phyloP scores from a whole-genome alignment of 2,797 vertebrate genomes.

The Helarctos malayanus region DNA sequence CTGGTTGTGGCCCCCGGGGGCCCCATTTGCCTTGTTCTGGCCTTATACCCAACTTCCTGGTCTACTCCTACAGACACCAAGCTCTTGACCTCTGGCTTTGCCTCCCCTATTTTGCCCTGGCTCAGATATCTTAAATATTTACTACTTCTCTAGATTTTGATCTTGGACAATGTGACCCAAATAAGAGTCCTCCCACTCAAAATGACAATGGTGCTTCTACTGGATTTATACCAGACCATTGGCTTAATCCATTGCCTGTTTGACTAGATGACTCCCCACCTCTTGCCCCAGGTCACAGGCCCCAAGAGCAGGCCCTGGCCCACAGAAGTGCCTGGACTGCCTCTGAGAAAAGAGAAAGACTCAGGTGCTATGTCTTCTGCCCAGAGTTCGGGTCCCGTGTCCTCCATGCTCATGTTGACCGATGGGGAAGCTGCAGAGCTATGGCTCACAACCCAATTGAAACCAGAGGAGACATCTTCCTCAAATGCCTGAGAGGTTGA shows the following conservation, averaged over 20 bases:
- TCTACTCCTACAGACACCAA: background rate
- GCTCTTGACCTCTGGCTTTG: background rate
- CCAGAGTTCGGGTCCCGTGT: background rate
- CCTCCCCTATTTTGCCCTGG: background rate
- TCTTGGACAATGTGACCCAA: background rate
- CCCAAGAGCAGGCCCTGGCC: background rate
- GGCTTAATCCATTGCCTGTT: background rate
- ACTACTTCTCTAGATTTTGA: background rate
- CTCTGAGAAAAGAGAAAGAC: background rate
- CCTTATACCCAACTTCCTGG: background rate
- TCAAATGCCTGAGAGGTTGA: constrained; percentile 31
- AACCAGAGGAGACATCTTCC: background rate
- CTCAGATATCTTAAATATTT: background rate
- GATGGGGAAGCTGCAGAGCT: background rate
- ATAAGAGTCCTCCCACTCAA: background rate
- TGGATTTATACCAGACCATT: background rate
- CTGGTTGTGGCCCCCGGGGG: fast-evolving
- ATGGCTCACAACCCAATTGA: background rate
- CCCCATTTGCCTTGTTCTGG: background rate
- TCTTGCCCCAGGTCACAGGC: background rate
- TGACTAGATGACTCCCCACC: background rate
- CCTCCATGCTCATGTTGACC: background rate
- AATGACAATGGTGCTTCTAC: background rate
- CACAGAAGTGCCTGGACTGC: background rate
- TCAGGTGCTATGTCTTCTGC: background rate